Evolutionary conservation across 2,797 vertebrate genomes (phyloP).

Genomic region (Lacerta viridis): DNA sequence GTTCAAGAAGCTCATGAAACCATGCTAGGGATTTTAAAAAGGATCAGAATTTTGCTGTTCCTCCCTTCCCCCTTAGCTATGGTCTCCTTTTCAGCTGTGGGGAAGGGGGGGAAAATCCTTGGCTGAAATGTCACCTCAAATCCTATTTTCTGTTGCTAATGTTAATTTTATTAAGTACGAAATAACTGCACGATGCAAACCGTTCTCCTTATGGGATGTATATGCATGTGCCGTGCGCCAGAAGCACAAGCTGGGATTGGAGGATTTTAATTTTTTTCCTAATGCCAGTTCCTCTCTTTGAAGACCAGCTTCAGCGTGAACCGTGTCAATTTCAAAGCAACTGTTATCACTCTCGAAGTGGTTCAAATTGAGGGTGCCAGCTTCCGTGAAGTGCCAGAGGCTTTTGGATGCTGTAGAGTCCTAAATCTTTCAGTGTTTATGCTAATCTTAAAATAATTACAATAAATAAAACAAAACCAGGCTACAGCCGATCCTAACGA

Average conservation of each 20-base stretch:
- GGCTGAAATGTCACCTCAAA: conserved; percentile 53
- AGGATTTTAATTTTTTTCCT: conserved; percentile 21
- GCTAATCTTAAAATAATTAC: conserved; percentile 54
- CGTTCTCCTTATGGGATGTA: conserved; percentile 27
- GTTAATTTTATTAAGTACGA: conserved; percentile 63
- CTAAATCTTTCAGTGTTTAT: conserved; percentile 50
- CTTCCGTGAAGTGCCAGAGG: conserved; percentile 35
- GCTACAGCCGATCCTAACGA: conserved; percentile 29
- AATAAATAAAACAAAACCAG: conserved; percentile 47
- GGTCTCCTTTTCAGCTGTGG: conserved; percentile 41
- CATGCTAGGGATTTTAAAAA: conserved; percentile 27
- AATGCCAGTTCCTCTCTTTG: conserved; percentile 53
- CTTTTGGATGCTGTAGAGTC: conserved; percentile 32
- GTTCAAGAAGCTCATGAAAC: conserved; percentile 48
- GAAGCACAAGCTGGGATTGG: conserved; percentile 20
- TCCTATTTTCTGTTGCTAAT: conserved; percentile 52
- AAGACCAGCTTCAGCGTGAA: conserved; percentile 51
- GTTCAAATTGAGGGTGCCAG: conserved; percentile 6
- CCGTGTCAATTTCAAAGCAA: conserved; percentile 68
- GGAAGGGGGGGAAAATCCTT: not conserved
- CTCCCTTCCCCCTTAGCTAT: rapidly evolving
- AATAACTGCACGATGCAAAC: conserved; percentile 16
- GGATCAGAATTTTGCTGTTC: conserved; percentile 6
- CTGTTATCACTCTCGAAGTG: conserved; percentile 40
- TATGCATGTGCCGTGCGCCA: not conserved